phyloP scores from a whole-genome alignment of 2,113 vertebrate species.

The Danio rerio region GRCz12tu NC_133187.1:30752001-30752500 shows the following conservation, averaged over 20 bases:
- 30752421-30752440: slow-evolving; percentile 61
- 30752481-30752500: slow-evolving; percentile 61
- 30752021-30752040: slow-evolving; percentile 91
- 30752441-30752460: slow-evolving; percentile 56
- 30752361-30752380: slow-evolving; percentile 25
- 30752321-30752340: slow-evolving; percentile 24
- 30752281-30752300: slow-evolving; percentile 61
- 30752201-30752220: not conserved
- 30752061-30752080: not conserved
- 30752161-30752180: not conserved
- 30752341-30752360: slow-evolving; percentile 22
- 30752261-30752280: slow-evolving; percentile 73
- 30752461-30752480: slow-evolving; percentile 52
- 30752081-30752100: not conserved
- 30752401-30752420: slow-evolving; percentile 41
- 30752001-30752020: slow-evolving; percentile 90
- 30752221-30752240: slow-evolving; percentile 84
- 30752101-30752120: not conserved
- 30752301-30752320: slow-evolving; percentile 59
- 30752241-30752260: slow-evolving; percentile 79
- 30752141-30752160: no score
- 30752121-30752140: not conserved
- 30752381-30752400: slow-evolving; percentile 47
- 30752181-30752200: not conserved
- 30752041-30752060: slow-evolving; percentile 88